Conservation (phyloP, 2,888 invertebrate species). For the Rugalucina vietnamica region DNA sequence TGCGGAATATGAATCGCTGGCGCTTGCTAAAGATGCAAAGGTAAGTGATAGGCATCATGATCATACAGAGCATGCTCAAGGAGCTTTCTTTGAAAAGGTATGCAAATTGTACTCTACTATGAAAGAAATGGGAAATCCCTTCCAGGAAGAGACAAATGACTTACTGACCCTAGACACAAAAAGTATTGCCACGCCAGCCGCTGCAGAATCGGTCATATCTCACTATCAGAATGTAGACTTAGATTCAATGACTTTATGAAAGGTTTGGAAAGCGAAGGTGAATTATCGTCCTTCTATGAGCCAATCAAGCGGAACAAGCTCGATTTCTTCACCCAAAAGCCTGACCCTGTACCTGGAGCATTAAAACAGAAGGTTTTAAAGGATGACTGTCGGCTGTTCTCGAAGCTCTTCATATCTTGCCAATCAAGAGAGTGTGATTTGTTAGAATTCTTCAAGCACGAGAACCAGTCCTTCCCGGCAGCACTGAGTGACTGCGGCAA, state of each 20-base stretch:
- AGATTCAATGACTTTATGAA: constrained; percentile 43
- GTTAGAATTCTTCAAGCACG: background rate
- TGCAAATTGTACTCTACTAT: background rate
- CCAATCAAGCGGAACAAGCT: constrained; percentile 54
- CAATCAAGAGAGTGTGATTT: background rate
- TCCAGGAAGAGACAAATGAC: constrained; percentile 5
- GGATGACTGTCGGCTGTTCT: background rate
- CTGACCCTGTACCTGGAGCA: constrained; percentile 8
- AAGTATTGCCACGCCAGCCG: constrained; percentile 41
- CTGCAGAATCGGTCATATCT: constrained; percentile 37
- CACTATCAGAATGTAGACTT: constrained; percentile 37
- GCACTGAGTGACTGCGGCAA: too few relatives aligned
- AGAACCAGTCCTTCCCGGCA: background rate
- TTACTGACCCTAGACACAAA: constrained; percentile 50
- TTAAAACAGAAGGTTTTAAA: constrained; percentile 29
- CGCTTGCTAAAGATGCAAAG: constrained; percentile 12
- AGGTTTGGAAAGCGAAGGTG: constrained; percentile 27
- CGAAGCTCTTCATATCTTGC: background rate
- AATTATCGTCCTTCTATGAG: constrained; percentile 38
- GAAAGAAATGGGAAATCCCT: constrained; percentile 22
- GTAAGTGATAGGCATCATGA: constrained; percentile 13
- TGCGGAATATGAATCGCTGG: constrained; percentile 39
- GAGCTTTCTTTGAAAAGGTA: constrained; percentile 13
- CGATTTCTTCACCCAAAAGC: constrained; percentile 47
- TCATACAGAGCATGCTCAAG: constrained; percentile 9